Evolutionary conservation across 2,113 vertebrate genomes (phyloP).

Genomic region (Myotis davidii): DNA sequence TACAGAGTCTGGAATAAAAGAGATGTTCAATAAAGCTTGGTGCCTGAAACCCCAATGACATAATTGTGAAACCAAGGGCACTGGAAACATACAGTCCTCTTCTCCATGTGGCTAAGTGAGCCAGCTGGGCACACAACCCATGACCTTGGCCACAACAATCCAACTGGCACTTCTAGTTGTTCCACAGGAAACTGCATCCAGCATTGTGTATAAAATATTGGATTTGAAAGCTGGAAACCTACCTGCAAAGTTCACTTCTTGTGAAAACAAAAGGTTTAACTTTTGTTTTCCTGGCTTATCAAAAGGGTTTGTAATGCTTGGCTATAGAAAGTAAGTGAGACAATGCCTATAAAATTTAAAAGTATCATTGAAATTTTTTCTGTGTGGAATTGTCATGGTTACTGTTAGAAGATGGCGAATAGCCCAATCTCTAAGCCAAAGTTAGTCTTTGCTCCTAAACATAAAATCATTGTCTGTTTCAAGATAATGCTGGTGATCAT

Average conservation of each 20-base stretch:
- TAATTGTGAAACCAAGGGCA: background rate
- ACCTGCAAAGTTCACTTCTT: background rate
- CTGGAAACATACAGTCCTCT: background rate
- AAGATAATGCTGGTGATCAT: background rate
- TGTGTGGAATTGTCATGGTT: background rate
- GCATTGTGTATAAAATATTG: background rate
- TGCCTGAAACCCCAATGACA: background rate
- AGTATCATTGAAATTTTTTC: background rate
- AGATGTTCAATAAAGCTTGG: background rate
- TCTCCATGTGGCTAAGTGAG: constrained; percentile 25
- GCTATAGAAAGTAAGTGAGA: background rate
- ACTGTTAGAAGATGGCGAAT: background rate
- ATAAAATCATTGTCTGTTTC: background rate
- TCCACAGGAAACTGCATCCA: background rate
- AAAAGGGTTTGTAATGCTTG: background rate
- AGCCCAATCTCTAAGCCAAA: background rate
- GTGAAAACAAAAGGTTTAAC: background rate
- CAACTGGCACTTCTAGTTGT: background rate
- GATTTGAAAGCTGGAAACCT: background rate
- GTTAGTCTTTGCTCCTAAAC: background rate
- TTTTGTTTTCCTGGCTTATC: background rate
- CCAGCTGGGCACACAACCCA: background rate
- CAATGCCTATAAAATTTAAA: background rate
- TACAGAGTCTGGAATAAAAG: background rate
- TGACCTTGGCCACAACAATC: background rate